A percentile compares a stretch with the other conserved stretches of the same genome.
Evolutionary conservation across 1,140 invertebrate species (phyloP).

Genomic region (Drosophila insularis): DNA sequence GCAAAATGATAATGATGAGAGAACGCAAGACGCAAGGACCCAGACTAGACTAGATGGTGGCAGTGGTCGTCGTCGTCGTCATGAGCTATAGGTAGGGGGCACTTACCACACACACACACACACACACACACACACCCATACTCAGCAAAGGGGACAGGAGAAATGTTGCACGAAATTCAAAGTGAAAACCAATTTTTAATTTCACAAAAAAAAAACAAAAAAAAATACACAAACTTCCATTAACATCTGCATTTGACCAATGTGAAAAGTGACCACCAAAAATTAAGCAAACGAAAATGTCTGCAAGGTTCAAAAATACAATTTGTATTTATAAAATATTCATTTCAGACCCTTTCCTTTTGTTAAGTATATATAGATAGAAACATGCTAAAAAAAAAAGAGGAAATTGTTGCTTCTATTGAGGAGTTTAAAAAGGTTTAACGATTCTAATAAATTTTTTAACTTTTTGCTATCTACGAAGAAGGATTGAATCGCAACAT

Average conservation of each 20-base stretch:
- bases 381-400: too few relatives aligned
- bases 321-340: too few relatives aligned
- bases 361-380: too few relatives aligned
- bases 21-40: constrained; percentile 32
- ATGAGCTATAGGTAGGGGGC: constrained; percentile 19
- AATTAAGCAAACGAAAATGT: too few relatives aligned
- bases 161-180: constrained; percentile 51
- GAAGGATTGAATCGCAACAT: too few relatives aligned
- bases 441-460: too few relatives aligned
- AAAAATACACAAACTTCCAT: constrained; percentile 47
- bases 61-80: not conserved
- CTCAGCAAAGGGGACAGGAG: constrained; percentile 11
- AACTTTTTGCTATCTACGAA: too few relatives aligned
- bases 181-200: constrained; percentile 54
- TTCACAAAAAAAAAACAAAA: constrained; percentile 28
- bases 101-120: not conserved
- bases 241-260: constrained; percentile 3
- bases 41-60: constrained; percentile 28
- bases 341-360: too few relatives aligned
- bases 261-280: too few relatives aligned
- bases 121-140: not conserved
- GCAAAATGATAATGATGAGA: constrained; percentile 32
- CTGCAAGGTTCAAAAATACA: too few relatives aligned
- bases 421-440: too few relatives aligned
- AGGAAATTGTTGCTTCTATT: too few relatives aligned